Evolutionary conservation across 2,888 invertebrate species (phyloP), one percentile per base, ranked within the genome.

Genomic region (Drosophila yooni): DNA sequence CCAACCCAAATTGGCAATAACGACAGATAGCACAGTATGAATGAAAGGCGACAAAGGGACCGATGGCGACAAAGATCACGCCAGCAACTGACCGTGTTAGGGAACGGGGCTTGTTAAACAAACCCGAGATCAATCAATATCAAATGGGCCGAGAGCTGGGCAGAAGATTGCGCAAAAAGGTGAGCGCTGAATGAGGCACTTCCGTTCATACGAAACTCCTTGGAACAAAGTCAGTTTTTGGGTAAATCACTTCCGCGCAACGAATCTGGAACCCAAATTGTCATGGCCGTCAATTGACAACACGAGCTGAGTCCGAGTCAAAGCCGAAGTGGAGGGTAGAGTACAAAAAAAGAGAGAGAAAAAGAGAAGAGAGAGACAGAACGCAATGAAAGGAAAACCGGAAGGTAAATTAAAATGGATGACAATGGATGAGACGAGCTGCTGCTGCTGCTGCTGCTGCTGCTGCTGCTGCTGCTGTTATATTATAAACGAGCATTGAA

Each of bases 381-480:
- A 74, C 68, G 60, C 70, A 68, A 69, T 61, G 79, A 81, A 76
- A 73, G 80, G 70, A 76, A 79, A 80, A 86, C 85, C 88, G 88
- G 88, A 89, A 89, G 88, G 87, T 84, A 87, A 89, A 87, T 87
- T 87, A 87, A 87, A 89, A 87, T 87, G 87, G 89, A 87, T 89
- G 88, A 89, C 89, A 87, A 87, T 85, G 76, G 84, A 76, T 84
- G 80, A 72, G 79, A 51, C 66, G 72, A 58, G 56, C 67, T 72
- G 77, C 66, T 63, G 38, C 38, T 68, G 70, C 79, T 79, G 75
- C 67, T 70, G 52, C 48, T 54, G 34, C 18, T 25, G 25, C 18
- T 34, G 21, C 21, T 21, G 21, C 21, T 21, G 21, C 21, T 21
- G 21, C 21, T 21, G 21, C 21, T 21, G 21, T 1, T 21, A 18